phyloP scores from a whole-genome alignment of 2,797 vertebrate species.

The Mormyrops boulengeri region DNA sequence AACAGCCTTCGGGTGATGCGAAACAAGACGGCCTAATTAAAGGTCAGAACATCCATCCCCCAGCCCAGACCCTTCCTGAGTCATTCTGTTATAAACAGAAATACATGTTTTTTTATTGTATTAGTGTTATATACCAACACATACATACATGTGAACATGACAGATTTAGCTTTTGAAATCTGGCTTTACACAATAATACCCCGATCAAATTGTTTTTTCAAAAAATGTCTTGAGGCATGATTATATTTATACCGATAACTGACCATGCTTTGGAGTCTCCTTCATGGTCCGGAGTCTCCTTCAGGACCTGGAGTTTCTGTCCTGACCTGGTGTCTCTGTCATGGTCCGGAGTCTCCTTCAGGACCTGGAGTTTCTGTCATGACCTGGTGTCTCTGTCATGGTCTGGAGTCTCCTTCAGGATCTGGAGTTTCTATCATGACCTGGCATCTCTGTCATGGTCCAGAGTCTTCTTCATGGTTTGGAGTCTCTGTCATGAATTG shows the following conservation, averaged over 20 bases:
- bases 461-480: neutral
- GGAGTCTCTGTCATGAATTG: neutral
- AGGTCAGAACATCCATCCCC: conserved; percentile 29
- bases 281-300: neutral
- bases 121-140: neutral
- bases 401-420: fast-evolving
- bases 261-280: conserved; percentile 53
- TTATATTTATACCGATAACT: conserved; percentile 62
- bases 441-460: neutral
- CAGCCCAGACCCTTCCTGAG: conserved; percentile 14
- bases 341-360: too few relatives aligned
- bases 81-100: neutral
- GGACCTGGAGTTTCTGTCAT: too few relatives aligned
- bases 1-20: conserved; percentile 52
- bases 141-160: neutral
- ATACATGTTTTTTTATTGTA: too few relatives aligned
- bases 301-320: too few relatives aligned
- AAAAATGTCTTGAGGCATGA: conserved; percentile 55
- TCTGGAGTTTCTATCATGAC: fast-evolving
- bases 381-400: neutral
- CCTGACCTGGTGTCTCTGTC: too few relatives aligned
- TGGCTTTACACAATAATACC: conserved; percentile 60
- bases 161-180: conserved; percentile 18
- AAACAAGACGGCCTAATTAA: conserved; percentile 60
- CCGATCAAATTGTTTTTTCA: conserved; percentile 55